phyloP scores from a whole-genome alignment of 2,797 vertebrate species.

The Eremophila alpestris region DNA sequence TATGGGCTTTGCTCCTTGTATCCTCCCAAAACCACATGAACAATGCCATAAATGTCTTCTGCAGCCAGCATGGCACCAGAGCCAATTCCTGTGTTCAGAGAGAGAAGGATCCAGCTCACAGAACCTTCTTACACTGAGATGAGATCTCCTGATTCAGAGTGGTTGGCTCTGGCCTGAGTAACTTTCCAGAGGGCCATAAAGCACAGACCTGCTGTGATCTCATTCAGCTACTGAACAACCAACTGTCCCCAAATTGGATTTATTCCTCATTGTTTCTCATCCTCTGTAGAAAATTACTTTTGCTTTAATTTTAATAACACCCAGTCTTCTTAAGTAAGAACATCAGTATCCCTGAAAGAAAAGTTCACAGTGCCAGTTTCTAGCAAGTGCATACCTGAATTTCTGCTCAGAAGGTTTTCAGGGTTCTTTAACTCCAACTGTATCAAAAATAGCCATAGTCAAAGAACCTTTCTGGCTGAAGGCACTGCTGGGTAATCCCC shows the following conservation, averaged over 20 bases:
- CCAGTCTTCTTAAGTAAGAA: not conserved
- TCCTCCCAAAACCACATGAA: not conserved
- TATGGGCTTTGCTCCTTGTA: not conserved
- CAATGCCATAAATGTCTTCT: not conserved
- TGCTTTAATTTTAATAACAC: not conserved
- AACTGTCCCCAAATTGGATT: not conserved
- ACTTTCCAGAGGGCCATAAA: not conserved
- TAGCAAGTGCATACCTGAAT: not conserved
- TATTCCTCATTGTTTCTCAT: not conserved
- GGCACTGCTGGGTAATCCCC: not conserved
- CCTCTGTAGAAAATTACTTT: not conserved
- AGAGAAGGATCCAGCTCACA: not conserved
- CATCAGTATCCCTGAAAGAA: slow-evolving; percentile 12
- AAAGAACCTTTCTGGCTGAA: not conserved
- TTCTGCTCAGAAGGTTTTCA: not conserved
- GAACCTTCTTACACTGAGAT: not conserved
- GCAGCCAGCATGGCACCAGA: not conserved
- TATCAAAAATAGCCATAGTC: not conserved
- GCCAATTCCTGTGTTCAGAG: not conserved
- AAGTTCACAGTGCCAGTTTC: not conserved
- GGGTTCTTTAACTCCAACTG: not conserved
- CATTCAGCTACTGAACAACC: not conserved
- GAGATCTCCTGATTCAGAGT: not conserved
- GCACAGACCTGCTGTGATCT: not conserved
- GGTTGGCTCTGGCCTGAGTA: not conserved